Base-by-base conservation (phyloP, 2,888 invertebrate genomes). In the Cartodere bifasciata region DNA sequence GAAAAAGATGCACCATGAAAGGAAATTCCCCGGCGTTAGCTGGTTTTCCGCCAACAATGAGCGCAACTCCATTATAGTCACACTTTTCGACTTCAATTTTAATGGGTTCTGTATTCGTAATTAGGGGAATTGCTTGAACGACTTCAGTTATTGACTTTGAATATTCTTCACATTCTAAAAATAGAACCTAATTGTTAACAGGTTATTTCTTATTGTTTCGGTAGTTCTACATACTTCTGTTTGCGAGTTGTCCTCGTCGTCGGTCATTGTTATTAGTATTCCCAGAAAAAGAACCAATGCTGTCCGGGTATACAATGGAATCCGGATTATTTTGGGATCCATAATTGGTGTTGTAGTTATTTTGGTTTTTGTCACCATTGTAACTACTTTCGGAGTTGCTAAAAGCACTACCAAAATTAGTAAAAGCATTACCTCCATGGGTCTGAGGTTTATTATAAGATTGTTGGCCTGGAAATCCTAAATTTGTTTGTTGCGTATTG, bases 1-100 rank as follows among this genome's bases (percentile, higher is more conserved):
- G n/a, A n/a, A n/a, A n/a, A n/a, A 13, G 31, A 40, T 50, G 53
- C 50, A 74, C 68, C 72, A 74, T 74, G 36, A 73, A 74, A 0
- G 74, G 74, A 46, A 72, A 74, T 50, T 74, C 71, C 31, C 63
- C 61, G 9, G 68, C 60, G 13, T 45, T 48, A 2, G 68, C 67
- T 3, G 67, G 62, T 22, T 56, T 56, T 0, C 74, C 74, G 0
- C 73, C 73, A 5, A 73, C 67, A 24, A 74, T 67, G 6, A 73
- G 54, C 0, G 69, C 66, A 1, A 67, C 53, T 3, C 61, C 64
- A 24, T 61, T 56, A 3, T 65, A 63, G 0, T 60, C 54, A 41
- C 72, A 73, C 13, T 63, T 59, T 0, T 64, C 57, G 10, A 70
- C 61, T 42, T 63, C 63, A 1, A 70, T 49, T 9, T 53, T 51